Base-by-base conservation (phyloP, 2,888 invertebrate species). In the Dastarcus helophoroides region DNA sequence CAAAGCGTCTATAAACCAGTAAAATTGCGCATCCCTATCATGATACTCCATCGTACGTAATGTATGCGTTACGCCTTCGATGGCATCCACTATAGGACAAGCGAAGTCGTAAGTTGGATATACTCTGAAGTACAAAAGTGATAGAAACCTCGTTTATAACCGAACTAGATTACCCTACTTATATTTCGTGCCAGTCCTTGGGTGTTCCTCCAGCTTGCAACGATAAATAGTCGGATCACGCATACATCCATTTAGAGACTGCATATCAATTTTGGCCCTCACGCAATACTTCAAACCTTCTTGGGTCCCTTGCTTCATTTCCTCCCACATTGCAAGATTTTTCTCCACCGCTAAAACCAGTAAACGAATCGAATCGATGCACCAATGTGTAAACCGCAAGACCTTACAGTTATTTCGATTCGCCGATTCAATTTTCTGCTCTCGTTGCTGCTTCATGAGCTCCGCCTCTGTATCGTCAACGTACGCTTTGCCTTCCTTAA, bases 51-150 rank as follows among this genome's bases (percentile, higher is more conserved):
- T 97, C 0, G 98, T 99, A 27, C 98, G 73, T 29, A 99, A 66
- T 0, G 94, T 90, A 56, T 99, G 98, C 0, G 98, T 99, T 10
- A 99, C 94, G 31, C 86, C 83, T 66, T 99, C 98, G 28, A 95
- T 71, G 9, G 93, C 82, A 63, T 99, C 98, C 28, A 99, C 97
- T 53, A 99, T 94, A 0, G 98, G 98, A 56, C 98, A 99, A 1
- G 98, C 95, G 67, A 99, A 99, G 65, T 99, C 98, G 54, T 99
- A 99, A 0, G 98, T 99, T 12, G 98, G 98, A 62, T 99, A 99
- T 1, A 94, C 95, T 54, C 93, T 93, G 60, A 11, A 63, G 61
- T n/a, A n/a, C n/a, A n/a, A n/a, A n/a, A n/a, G n/a, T n/a, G 1
- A 22, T 9, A 12, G 3, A 19, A 23, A 31, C n/a, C 14, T 19